These are phyloP conservation scores for Aquatica leii DNA, from an alignment of 2,888 invertebrate species.

Conservation along the genomic window DNA sequence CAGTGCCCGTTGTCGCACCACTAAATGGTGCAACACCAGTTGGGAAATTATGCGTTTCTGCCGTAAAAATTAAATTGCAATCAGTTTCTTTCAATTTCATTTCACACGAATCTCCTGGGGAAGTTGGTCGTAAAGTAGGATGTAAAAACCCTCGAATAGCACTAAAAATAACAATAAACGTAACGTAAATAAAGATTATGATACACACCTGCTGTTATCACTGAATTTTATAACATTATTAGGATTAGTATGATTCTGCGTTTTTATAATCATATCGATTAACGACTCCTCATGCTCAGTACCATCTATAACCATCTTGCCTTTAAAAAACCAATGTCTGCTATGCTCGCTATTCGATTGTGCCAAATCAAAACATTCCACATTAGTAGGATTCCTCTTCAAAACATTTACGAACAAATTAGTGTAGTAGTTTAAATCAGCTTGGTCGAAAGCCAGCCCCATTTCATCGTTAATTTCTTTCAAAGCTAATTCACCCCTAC, in stretches of 20 bases:
- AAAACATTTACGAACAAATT: constrained; percentile 83
- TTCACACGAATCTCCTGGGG: constrained; percentile 71
- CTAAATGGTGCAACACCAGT: constrained; percentile 97
- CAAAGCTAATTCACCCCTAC: constrained; percentile 79
- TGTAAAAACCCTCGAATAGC: constrained; percentile 87
- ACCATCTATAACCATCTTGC: constrained; percentile 85
- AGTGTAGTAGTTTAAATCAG: constrained; percentile 92
- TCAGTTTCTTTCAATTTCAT: constrained; percentile 65
- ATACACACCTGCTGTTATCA: constrained; percentile 88
- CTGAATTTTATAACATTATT: constrained; percentile 98
- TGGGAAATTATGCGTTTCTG: constrained; percentile 99
- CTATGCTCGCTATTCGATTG: constrained; percentile 99
- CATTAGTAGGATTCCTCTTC: constrained; percentile 93
- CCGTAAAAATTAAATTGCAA: constrained; percentile 95
- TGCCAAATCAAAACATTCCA: constrained; percentile 97
- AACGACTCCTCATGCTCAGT: constrained; percentile 80
- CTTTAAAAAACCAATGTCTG: constrained; percentile 99
- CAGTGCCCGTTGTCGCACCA: constrained; percentile 97
- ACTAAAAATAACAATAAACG: constrained; percentile 62
- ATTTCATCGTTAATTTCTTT: constrained; percentile 69
- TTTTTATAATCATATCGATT: constrained; percentile 91
- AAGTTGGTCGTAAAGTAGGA: constrained; percentile 71
- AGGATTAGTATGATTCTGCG: constrained; percentile 82
- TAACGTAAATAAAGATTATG: not conserved
- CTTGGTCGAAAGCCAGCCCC: constrained; percentile 91